These are phyloP conservation scores for Rhyacophila brunnea DNA, from an alignment of 1,140 invertebrate species.

Conservation along the genomic window DNA sequence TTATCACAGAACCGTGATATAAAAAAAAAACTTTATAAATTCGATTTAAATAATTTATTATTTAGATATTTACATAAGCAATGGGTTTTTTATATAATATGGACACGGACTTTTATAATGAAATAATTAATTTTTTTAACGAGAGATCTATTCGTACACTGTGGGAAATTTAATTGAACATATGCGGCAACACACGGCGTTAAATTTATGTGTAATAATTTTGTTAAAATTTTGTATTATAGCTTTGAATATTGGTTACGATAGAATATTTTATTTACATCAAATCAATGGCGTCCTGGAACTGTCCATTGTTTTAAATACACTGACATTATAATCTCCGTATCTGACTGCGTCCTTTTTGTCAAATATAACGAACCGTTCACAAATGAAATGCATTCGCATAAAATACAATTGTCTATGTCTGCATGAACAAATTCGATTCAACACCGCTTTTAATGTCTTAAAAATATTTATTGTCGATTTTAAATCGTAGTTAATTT, in stretches of 20 bases:
- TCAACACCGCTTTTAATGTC: too few species aligned
- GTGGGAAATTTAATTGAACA: background rate
- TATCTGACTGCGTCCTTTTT: slow-evolving; percentile 32
- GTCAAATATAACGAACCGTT: slow-evolving; percentile 13
- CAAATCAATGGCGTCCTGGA: slow-evolving; percentile 19
- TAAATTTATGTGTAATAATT: background rate
- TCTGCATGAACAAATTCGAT: too few species aligned
- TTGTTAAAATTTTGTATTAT: background rate
- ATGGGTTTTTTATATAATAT: background rate
- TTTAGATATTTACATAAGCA: too few species aligned
- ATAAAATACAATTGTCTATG: too few species aligned
- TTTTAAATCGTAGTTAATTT: too few species aligned
- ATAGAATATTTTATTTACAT: slow-evolving; percentile 1
- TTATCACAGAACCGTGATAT: too few species aligned
- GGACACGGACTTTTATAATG: background rate
- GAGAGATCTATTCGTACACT: background rate
- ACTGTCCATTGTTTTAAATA: slow-evolving; percentile 15
- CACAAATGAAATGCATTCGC: too few species aligned
- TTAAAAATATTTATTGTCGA: too few species aligned
- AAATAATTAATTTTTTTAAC: slow-evolving; percentile 9
- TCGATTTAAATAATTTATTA: too few species aligned
- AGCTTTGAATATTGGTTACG: slow-evolving; percentile 1
- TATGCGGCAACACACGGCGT: background rate
- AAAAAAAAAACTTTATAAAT: too few species aligned
- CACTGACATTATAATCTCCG: slow-evolving; percentile 6